Percentiles rank a stretch among this genome's conserved stretches.
Conservation (phyloP, 2,797 vertebrate genomes). For the Molossus molossus region DNA sequence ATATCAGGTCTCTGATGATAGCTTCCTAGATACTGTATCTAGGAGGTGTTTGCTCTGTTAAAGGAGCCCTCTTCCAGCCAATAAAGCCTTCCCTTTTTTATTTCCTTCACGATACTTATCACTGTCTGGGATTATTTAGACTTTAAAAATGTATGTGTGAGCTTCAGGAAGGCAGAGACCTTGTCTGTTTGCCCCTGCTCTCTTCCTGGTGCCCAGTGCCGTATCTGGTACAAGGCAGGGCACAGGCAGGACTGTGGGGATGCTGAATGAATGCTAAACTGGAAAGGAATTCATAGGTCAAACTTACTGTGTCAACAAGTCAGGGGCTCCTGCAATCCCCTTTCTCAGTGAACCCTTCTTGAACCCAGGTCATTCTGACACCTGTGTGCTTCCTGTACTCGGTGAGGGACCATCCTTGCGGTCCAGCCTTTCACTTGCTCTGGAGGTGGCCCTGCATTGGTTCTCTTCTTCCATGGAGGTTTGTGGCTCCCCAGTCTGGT, state of each 20-base stretch:
- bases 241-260: not conserved
- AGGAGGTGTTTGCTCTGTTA: not conserved
- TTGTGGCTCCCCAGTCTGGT: not conserved
- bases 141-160: not conserved
- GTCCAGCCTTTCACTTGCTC: not conserved
- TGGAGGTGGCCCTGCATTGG: not conserved
- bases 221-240: not conserved
- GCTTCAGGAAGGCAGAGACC: not conserved
- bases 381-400: not conserved
- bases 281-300: not conserved
- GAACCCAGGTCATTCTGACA: not conserved
- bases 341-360: not conserved
- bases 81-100: not conserved
- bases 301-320: not conserved
- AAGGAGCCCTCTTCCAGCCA: not conserved
- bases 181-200: not conserved
- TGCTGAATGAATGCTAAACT: not conserved
- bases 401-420: not conserved
- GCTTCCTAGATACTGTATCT: not conserved
- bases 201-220: not conserved
- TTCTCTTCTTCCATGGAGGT: not conserved
- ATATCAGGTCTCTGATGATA: accelerated
- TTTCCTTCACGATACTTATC: not conserved
- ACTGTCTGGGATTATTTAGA: not conserved
- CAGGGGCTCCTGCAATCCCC: too few species aligned